phyloP scores from a whole-genome alignment of 2,888 invertebrate species.

The Gymnocheta viridis region DNA sequence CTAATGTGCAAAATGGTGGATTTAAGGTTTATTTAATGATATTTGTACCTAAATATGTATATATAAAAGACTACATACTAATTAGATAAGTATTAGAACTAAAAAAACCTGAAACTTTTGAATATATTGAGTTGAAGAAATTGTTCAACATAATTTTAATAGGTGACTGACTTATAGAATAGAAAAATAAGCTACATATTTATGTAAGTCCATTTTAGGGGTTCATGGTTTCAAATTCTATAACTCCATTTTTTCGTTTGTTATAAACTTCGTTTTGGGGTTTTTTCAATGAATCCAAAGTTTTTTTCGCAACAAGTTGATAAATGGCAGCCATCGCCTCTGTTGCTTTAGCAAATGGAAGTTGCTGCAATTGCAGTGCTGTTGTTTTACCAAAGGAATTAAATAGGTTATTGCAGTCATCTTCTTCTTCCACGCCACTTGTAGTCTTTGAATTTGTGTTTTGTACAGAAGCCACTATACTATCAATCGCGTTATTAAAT shows the following conservation, averaged over 20 bases:
- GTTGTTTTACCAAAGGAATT: conserved; percentile 67
- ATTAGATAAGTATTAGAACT: too few relatives aligned
- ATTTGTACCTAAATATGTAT: background rate
- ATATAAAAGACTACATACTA: too few relatives aligned
- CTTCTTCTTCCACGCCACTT: background rate
- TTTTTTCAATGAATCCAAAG: conserved; percentile 39
- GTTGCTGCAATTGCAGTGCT: conserved; percentile 64
- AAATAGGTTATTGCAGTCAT: conserved; percentile 50
- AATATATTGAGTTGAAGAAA: too few relatives aligned
- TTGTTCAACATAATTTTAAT: too few relatives aligned
- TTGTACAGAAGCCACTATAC: conserved; percentile 49
- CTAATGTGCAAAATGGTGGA: too few relatives aligned
- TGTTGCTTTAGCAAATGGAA: conserved; percentile 63
- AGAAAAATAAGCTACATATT: background rate
- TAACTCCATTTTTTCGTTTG: conserved; percentile 25
- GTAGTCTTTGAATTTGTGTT: background rate
- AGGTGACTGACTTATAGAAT: too few relatives aligned
- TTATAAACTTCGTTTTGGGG: background rate
- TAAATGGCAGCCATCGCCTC: conserved; percentile 64
- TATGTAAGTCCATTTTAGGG: background rate
- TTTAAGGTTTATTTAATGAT: background rate
- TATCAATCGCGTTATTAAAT: conserved; percentile 54
- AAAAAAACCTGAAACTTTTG: too few relatives aligned
- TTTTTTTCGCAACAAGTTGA: conserved; percentile 54
- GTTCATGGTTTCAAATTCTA: conserved; percentile 46